Evolutionary conservation across 1,140 invertebrate genomes (phyloP).

Genomic region (Drosophila sproati): DNA sequence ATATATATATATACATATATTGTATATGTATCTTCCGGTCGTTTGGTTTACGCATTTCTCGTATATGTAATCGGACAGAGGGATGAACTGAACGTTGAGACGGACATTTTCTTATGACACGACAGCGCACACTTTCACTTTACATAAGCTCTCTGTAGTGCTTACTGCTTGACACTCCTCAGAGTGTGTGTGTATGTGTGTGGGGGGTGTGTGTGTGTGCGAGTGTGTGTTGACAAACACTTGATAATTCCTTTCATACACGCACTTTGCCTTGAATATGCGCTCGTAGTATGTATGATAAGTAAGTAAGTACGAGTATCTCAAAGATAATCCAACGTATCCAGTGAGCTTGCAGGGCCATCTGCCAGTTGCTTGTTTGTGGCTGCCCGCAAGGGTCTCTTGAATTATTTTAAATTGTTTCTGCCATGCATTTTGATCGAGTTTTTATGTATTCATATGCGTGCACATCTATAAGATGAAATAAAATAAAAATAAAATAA

Average conservation of each 20-base stretch:
- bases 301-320: constrained; percentile 56
- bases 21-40: constrained; percentile 61
- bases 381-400: constrained; percentile 62
- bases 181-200: constrained; percentile 15
- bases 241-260: constrained; percentile 81
- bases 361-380: constrained; percentile 42
- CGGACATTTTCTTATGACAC: constrained; percentile 74
- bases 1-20: constrained; percentile 5
- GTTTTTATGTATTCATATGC: constrained; percentile 64
- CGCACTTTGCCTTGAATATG: constrained; percentile 69
- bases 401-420: constrained; percentile 81
- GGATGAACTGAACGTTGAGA: constrained; percentile 19
- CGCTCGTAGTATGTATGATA: constrained; percentile 16
- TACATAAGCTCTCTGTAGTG: constrained; percentile 75
- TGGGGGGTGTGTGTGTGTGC: constrained; percentile 17
- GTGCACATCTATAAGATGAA: constrained; percentile 39
- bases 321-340: constrained; percentile 53
- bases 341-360: constrained; percentile 27
- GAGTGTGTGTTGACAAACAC: constrained; percentile 71
- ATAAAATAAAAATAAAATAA: constrained; percentile 56
- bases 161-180: constrained; percentile 46
- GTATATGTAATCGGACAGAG: constrained; percentile 38
- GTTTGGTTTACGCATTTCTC: constrained; percentile 76
- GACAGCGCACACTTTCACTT: constrained; percentile 78
- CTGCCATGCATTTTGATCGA: constrained; percentile 46